Evolutionary conservation across 2,888 invertebrate genomes (phyloP).

Genomic region (Erebia aethiops): DNA sequence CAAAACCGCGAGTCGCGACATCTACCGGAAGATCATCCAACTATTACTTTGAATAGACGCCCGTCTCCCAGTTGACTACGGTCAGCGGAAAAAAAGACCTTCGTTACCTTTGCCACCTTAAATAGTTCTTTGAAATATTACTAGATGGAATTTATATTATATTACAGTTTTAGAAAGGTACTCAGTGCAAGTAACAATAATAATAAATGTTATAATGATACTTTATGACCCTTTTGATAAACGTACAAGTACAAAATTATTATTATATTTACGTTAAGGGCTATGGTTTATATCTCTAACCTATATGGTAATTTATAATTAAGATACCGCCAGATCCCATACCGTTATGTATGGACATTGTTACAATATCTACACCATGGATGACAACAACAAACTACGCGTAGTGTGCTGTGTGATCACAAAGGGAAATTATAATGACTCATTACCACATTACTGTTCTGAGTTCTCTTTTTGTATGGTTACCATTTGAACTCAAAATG

Average conservation of each 20-base stretch:
- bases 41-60: not conserved
- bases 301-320: no score
- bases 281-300: no score
- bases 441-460: constrained; percentile 28
- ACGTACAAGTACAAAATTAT: no score
- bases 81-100: not conserved
- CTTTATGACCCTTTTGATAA: no score
- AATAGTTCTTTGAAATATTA: not conserved
- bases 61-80: not conserved
- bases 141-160: constrained; percentile 10
- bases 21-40: not conserved
- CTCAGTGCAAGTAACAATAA: not conserved
- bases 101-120: not conserved
- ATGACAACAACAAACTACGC: constrained; percentile 33
- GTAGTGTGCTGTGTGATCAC: constrained; percentile 24
- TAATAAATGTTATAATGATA: no score
- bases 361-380: constrained; percentile 21
- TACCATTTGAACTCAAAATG: not conserved
- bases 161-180: not conserved
- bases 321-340: not conserved
- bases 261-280: no score
- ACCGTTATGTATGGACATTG: constrained; percentile 11
- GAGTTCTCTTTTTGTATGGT: constrained; percentile 2
- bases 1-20: not conserved
- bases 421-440: constrained; percentile 38